Percentiles rank a stretch among this genome's conserved stretches.
Evolutionary conservation across 2,113 vertebrate genomes (phyloP).

Genomic region (Gnathochromis pfefferi): DNA sequence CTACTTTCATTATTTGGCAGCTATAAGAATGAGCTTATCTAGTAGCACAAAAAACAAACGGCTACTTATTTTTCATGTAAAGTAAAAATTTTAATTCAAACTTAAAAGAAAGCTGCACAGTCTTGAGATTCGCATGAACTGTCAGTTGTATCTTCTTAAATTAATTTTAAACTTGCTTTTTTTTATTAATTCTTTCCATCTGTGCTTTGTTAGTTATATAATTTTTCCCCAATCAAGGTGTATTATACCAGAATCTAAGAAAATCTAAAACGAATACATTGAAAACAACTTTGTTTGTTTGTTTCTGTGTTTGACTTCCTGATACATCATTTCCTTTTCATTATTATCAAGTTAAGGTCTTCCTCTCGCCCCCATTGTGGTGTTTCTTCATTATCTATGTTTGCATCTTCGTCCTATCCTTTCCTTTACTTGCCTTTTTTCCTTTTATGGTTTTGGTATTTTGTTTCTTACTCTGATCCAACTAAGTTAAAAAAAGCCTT

Average conservation of each 20-base stretch:
- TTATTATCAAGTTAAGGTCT: background rate
- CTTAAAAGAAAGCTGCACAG: background rate
- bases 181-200: background rate
- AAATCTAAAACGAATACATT: background rate
- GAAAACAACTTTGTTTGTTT: background rate
- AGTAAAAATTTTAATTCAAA: background rate
- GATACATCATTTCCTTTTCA: background rate
- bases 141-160: background rate
- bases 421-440: background rate
- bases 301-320: background rate
- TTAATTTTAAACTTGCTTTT: background rate
- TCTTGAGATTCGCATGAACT: background rate
- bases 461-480: background rate
- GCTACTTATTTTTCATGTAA: background rate
- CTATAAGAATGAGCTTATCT: background rate
- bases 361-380: background rate
- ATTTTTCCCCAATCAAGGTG: background rate
- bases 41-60: background rate
- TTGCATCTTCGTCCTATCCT: background rate
- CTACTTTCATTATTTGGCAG: background rate
- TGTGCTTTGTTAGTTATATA: background rate
- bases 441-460: conserved; percentile 32
- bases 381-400: background rate
- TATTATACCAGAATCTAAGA: background rate
- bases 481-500: background rate